Conservation (phyloP, 2,113 vertebrate species). For the Phycodurus eques region DNA sequence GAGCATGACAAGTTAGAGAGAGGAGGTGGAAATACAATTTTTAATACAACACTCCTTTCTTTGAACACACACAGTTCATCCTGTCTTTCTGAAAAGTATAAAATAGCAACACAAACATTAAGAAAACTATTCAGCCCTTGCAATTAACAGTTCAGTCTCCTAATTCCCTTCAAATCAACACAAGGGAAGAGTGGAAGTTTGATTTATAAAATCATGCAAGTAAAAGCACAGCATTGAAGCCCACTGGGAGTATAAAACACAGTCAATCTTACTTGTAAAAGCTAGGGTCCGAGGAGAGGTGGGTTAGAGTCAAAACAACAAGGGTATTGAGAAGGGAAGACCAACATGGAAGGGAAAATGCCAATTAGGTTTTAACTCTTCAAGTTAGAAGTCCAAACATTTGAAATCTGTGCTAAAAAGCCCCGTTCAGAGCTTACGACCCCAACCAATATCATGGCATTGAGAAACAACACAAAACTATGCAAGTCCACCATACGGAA, state of each 20-base stretch:
- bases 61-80: neutral
- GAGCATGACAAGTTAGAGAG: slow-evolving; percentile 38
- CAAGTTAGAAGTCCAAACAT: neutral
- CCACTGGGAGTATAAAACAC: slow-evolving; percentile 48
- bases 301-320: slow-evolving; percentile 79
- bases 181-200: slow-evolving; percentile 30
- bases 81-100: neutral
- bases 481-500: neutral
- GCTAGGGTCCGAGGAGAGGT: slow-evolving; percentile 84
- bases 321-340: slow-evolving; percentile 59
- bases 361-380: slow-evolving; percentile 70
- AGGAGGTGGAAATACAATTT: neutral
- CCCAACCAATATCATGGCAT: neutral
- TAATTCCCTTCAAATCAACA: slow-evolving; percentile 43
- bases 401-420: neutral
- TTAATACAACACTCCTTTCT: slow-evolving; percentile 12
- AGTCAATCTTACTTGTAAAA: slow-evolving; percentile 88
- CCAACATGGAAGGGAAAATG: slow-evolving; percentile 72
- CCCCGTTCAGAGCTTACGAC: neutral
- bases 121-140: slow-evolving; percentile 22
- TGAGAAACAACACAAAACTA: neutral
- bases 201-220: slow-evolving; percentile 56
- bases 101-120: slow-evolving; percentile 22
- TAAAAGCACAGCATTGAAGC: slow-evolving; percentile 44
- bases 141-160: neutral